Evolutionary conservation across 2,888 invertebrate genomes (phyloP), one percentile per base, ranked within the genome.

Genomic region (Chorisops tibialis): DNA sequence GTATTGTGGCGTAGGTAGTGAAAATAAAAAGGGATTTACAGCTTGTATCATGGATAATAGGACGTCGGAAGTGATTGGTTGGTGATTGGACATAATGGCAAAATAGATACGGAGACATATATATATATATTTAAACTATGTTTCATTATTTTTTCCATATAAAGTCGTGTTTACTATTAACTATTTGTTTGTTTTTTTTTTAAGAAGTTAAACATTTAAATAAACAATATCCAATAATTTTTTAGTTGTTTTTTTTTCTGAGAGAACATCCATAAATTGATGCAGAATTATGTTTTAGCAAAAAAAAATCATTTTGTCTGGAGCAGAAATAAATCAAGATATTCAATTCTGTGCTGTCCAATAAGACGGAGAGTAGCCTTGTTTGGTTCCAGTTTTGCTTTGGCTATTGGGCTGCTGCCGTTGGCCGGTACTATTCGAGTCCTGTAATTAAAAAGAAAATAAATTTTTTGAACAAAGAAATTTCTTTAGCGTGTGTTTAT

Each of bases 401-500:
- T 79, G 79, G 69, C 75, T 79, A 69, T 75, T 77, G 64, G 78
- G 72, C 68, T 78, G 79, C 67, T 78, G 79, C 60, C 79, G 76
- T 66, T 79, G 79, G n/a, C 79, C 79, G 67, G 79, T 75, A 66
- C 77, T 79, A 70, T 76, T 79, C 62, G 79, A 77, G 68, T 79
- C 79, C 79, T 79, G 72, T 19, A 58, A 62, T 21, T 37, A 37
- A 50, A 7, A 49, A 11, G 12, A n/a, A 35, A 35, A 50, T 24
- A 35, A 35, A 50, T 30, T 50, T 50, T 11, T 30, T 35, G 41
- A 41, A 41, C 30, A 1, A 41, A n/a, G n/a, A n/a, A n/a, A n/a
- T n/a, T n/a, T n/a, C n/a, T n/a, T n/a, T n/a, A n/a, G n/a, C n/a
- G n/a, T n/a, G n/a, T n/a, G n/a, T n/a, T n/a, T n/a, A n/a, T n/a